phyloP scores from a whole-genome alignment of 1,140 invertebrate genomes.

The Sycophaga agraensis region DNA sequence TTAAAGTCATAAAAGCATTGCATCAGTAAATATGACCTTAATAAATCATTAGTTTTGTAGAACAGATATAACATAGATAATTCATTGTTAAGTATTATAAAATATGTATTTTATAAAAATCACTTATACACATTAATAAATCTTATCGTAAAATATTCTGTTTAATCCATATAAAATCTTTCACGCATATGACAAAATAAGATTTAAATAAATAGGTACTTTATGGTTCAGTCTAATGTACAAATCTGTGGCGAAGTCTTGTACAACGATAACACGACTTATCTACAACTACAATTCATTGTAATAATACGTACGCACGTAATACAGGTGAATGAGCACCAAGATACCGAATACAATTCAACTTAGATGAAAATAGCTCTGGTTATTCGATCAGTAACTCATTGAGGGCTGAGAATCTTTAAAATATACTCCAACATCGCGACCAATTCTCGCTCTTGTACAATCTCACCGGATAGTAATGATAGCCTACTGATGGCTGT shows the following conservation, averaged over 20 bases:
- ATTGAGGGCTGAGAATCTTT: conserved; percentile 36
- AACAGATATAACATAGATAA: too few relatives aligned
- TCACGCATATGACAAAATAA: neutral
- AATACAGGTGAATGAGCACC: neutral
- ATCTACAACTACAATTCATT: neutral
- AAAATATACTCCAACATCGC: conserved; percentile 47
- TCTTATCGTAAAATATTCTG: neutral
- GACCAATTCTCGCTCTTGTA: conserved; percentile 39
- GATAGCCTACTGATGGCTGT: conserved; percentile 44
- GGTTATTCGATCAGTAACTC: neutral
- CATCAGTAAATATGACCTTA: too few relatives aligned
- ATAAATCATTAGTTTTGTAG: too few relatives aligned
- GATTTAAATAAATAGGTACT: conserved; percentile 12
- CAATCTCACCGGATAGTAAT: conserved; percentile 30
- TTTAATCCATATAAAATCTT: neutral
- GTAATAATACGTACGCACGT: neutral
- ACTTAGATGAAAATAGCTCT: neutral
- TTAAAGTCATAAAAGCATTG: too few relatives aligned
- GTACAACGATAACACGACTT: conserved; percentile 9
- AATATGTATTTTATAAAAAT: conserved; percentile 13
- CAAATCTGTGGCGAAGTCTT: neutral
- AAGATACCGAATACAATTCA: neutral
- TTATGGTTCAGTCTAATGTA: conserved; percentile 9
- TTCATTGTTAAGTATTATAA: conserved; percentile 5
- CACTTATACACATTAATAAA: conserved; percentile 4